Evolutionary conservation across 2,113 vertebrate species (phyloP).

Genomic region (Trachemys scripta): DNA sequence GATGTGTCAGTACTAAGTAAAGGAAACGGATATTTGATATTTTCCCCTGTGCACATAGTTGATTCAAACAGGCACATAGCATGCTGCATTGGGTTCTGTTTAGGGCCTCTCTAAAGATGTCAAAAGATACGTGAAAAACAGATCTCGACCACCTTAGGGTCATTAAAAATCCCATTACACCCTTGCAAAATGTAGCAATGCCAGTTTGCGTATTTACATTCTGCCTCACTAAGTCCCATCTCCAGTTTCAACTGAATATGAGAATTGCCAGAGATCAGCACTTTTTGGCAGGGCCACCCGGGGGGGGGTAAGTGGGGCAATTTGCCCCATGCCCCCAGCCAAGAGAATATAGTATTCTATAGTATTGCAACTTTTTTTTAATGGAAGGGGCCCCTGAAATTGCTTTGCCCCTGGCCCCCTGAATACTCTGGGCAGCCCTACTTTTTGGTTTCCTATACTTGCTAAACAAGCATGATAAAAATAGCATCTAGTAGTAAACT

Average conservation of each 20-base stretch:
- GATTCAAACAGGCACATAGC: background rate
- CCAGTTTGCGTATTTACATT: background rate
- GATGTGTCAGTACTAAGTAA: background rate
- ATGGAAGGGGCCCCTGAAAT: no score
- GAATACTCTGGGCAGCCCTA: no score
- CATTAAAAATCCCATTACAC: background rate
- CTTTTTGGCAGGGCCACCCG: rapidly evolving
- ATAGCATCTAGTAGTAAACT: background rate
- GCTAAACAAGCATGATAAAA: rapidly evolving
- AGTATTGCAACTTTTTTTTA: no score
- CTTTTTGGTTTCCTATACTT: background rate
- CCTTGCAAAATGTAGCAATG: background rate
- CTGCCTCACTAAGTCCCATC: rapidly evolving
- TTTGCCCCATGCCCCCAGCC: no score
- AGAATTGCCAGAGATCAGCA: rapidly evolving
- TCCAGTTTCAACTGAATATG: background rate
- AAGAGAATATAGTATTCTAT: no score
- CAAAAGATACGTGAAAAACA: background rate
- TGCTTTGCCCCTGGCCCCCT: no score
- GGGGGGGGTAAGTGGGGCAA: no score
- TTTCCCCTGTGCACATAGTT: background rate
- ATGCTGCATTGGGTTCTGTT: background rate
- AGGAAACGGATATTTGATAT: background rate
- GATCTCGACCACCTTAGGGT: rapidly evolving
- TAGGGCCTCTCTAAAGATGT: background rate